phyloP scores from a whole-genome alignment of 2,888 invertebrate species.

The Campoplex nolae region DNA sequence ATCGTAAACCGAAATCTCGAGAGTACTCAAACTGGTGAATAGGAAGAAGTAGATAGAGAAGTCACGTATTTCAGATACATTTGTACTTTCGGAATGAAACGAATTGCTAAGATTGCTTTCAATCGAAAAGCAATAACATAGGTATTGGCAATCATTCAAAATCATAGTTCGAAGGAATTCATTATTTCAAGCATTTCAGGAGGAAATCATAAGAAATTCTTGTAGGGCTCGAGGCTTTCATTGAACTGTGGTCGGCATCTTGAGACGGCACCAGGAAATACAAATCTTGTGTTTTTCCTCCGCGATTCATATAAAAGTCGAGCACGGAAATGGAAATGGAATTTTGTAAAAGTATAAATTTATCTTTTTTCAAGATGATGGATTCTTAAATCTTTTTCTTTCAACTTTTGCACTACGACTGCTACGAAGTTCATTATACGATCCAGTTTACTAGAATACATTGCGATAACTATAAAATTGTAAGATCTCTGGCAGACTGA shows the following conservation, averaged over 20 bases:
- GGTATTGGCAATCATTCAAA: not conserved
- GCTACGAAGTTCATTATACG: not conserved
- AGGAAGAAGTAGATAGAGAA: not conserved
- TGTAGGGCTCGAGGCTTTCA: conserved; percentile 33
- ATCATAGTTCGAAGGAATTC: conserved; percentile 29
- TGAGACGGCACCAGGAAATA: conserved; percentile 18
- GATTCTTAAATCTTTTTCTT: not conserved
- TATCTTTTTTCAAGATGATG: too few species aligned
- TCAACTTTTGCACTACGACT: not conserved
- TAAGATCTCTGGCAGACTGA: not conserved
- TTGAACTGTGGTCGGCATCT: conserved; percentile 8
- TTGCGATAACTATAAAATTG: not conserved
- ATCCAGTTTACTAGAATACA: not conserved
- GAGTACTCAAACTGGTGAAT: not conserved
- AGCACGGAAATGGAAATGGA: too few species aligned
- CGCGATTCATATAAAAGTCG: too few species aligned
- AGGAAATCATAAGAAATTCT: conserved; percentile 44
- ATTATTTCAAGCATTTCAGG: conserved; percentile 50
- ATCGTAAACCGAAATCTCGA: not conserved
- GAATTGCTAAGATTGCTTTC: conserved; percentile 60
- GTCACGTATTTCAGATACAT: conserved; percentile 59
- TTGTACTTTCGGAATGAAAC: conserved; percentile 56
- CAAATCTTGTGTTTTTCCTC: not conserved
- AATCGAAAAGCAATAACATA: not conserved
- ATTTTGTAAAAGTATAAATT: not conserved